phyloP scores from a whole-genome alignment of 2,797 vertebrate genomes.

The Dendrocincla fuliginosa region DNA sequence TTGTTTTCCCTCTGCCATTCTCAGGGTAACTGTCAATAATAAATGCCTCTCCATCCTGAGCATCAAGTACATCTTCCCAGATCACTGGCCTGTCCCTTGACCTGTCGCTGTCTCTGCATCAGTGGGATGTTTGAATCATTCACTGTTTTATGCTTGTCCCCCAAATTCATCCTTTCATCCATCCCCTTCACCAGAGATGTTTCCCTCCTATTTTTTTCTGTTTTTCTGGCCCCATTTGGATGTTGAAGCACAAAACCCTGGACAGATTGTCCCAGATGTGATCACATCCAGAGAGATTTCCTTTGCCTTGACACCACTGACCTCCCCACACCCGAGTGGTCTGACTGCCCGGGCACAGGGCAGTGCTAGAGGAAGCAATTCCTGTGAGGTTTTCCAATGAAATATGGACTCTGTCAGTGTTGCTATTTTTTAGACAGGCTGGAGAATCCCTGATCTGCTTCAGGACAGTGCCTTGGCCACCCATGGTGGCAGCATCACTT shows the following conservation, averaged over 20 bases:
- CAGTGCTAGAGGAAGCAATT: not conserved
- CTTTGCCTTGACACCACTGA: not conserved
- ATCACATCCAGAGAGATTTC: not conserved
- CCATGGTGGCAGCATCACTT: not conserved
- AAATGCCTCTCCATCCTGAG: not conserved
- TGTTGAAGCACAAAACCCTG: not conserved
- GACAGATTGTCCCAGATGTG: not conserved
- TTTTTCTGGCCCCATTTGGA: not conserved
- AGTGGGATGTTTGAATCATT: accelerated
- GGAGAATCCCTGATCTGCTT: not conserved
- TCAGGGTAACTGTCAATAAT: not conserved
- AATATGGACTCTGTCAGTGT: not conserved
- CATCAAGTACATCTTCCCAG: not conserved
- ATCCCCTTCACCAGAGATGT: not conserved
- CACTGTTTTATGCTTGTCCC: not conserved
- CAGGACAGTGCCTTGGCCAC: not conserved
- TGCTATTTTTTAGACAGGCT: not conserved
- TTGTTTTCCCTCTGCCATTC: not conserved
- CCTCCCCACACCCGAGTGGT: not conserved
- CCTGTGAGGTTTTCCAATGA: not conserved
- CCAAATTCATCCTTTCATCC: not conserved
- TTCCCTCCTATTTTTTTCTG: not conserved
- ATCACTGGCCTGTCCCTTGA: not conserved
- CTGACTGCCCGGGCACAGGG: not conserved
- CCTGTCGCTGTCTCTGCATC: not conserved